Base-by-base conservation (phyloP, 37 sponge, comb jelly and placozoan species). In the Aphrocallistes beatrix region DNA sequence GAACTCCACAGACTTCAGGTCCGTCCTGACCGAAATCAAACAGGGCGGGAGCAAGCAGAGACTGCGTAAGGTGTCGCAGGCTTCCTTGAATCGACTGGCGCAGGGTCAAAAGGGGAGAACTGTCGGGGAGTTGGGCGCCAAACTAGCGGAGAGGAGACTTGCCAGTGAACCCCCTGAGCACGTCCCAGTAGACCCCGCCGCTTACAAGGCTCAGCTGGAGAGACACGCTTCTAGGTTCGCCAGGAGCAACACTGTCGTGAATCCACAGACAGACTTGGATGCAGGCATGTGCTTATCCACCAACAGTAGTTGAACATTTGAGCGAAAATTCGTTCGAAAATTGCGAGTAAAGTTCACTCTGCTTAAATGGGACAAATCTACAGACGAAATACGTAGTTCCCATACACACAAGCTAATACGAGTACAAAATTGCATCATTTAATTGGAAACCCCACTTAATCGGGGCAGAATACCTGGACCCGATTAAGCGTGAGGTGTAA, bases 21-120 rank as follows among this genome's bases (percentile, higher is more conserved):
- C 32, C 17, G 75, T 60, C 6, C 34, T 60, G 34, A 60, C 75
- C 6, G 75, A 60, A 30, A 60, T 60, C 10, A 60, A 60, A 13
- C 75, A 60, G 34, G 75, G 75, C 25, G 75, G 75, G 10, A 60
- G 75, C 34, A 60, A 60, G 75, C 75, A 60, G 75, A 3, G 75
- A 60, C 34, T 60, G 34, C 75, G 75, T 3, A 3, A 13, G 34
- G 75, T 60, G 3, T 60, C 75, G 34, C 75, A 60, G 34, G 75
- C 75, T 13, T 3, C 75, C 6, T 30, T 25, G 75, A 60, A 13
- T 30, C 25, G 75, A 3, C 75, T 60, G 3, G 75, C 75, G 34
- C 75, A 60, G 75, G n/a, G 28, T 13, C 75, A 60, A 30, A 60
- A 60, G 75, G 75, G 75, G 25, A 3, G 75, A 13, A 6, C 75